These are phyloP conservation scores for Seira musarum DNA, from an alignment of 2,888 invertebrate species.

Conservation along the genomic window DNA sequence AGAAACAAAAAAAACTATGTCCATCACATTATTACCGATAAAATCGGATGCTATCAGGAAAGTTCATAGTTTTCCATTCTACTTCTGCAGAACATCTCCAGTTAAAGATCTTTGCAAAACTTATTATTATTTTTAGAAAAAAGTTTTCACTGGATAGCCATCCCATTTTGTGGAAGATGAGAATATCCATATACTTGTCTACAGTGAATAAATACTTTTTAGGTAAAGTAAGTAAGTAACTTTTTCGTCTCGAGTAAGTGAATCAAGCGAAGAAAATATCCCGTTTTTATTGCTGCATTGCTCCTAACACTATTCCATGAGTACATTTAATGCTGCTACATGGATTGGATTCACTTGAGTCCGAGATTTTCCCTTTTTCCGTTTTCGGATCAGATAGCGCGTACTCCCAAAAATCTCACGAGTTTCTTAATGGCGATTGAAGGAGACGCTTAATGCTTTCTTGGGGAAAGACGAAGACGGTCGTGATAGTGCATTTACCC, in stretches of 20 bases:
- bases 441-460: slow-evolving; percentile 48
- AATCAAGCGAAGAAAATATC: slow-evolving; percentile 50
- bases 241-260: slow-evolving; percentile 28
- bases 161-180: slow-evolving; percentile 12
- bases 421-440: slow-evolving; percentile 56
- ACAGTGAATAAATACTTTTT: slow-evolving; percentile 20
- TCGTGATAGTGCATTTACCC: slow-evolving; percentile 16
- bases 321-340: slow-evolving; percentile 7
- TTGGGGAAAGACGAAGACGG: slow-evolving; percentile 35
- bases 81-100: background rate
- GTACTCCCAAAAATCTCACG: slow-evolving; percentile 23
- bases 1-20: slow-evolving; percentile 25
- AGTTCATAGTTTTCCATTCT: slow-evolving; percentile 12
- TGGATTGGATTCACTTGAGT: slow-evolving; percentile 33
- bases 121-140: slow-evolving; percentile 25
- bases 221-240: background rate
- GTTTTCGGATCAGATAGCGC: slow-evolving; percentile 41
- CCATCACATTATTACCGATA: slow-evolving; percentile 34
- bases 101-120: slow-evolving; percentile 21
- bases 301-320: slow-evolving; percentile 15
- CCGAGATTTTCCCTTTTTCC: slow-evolving; percentile 43
- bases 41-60: slow-evolving; percentile 8
- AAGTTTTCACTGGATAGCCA: slow-evolving; percentile 17
- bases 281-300: slow-evolving; percentile 53
- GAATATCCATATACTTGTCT: background rate